Conservation (phyloP, 2,113 vertebrate genomes). For the Hepsetus odoe region DNA sequence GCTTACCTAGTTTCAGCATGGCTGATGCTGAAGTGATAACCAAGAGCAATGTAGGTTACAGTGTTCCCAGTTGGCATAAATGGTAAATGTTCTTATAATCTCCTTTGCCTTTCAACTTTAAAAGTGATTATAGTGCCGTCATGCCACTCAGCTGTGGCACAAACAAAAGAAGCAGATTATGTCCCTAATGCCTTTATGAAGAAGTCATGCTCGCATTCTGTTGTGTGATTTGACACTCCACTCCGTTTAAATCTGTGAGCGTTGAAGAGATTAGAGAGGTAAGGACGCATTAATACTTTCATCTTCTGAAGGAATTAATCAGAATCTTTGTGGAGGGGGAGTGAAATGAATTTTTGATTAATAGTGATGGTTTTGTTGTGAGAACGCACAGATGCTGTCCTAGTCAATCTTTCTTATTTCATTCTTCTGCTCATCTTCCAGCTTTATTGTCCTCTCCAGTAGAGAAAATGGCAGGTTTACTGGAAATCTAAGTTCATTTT, state of each 20-base stretch:
- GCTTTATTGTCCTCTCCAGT: not conserved
- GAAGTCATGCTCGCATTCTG: constrained; percentile 65
- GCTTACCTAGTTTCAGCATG: not conserved
- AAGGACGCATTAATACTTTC: constrained; percentile 70
- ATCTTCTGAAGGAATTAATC: constrained; percentile 75
- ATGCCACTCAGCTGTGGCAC: constrained; percentile 56
- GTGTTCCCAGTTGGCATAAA: not conserved
- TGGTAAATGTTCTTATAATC: constrained; percentile 65
- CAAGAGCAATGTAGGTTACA: not conserved
- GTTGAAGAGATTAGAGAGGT: constrained; percentile 73
- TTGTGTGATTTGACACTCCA: constrained; percentile 67
- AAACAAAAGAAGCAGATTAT: constrained; percentile 70
- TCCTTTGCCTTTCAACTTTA: constrained; percentile 67
- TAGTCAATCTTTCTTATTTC: constrained; percentile 12
- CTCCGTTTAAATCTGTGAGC: constrained; percentile 69
- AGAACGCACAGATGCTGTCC: constrained; percentile 61
- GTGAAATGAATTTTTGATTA: constrained; percentile 65
- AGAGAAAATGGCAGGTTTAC: not conserved
- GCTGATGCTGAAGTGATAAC: not conserved
- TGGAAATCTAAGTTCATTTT: not conserved
- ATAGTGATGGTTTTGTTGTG: constrained; percentile 59
- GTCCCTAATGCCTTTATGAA: constrained; percentile 73
- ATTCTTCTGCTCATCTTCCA: not conserved
- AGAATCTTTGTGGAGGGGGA: constrained; percentile 59
- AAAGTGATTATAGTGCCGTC: constrained; percentile 64